Evolutionary conservation across 1,140 invertebrate genomes (phyloP).

Genomic region (Galleria mellonella): DNA sequence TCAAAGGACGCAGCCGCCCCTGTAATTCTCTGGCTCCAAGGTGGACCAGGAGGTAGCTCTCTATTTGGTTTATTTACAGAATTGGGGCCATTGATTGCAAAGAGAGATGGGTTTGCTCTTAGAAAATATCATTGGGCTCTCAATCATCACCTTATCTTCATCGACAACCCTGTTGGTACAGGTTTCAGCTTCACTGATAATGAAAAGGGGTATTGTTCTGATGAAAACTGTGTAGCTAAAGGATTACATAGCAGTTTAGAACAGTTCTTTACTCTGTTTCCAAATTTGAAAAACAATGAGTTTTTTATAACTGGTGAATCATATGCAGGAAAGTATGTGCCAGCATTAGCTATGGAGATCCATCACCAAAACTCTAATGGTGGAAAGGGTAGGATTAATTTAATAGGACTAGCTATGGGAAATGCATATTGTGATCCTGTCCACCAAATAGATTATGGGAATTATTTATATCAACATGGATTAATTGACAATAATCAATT

Average conservation of each 20-base stretch:
- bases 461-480: slow-evolving; percentile 79
- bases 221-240: slow-evolving; percentile 77
- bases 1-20: slow-evolving; percentile 70
- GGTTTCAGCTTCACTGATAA: slow-evolving; percentile 83
- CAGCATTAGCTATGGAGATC: slow-evolving; percentile 83
- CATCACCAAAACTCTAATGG: slow-evolving; percentile 76
- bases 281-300: slow-evolving; percentile 78
- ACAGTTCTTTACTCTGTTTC: slow-evolving; percentile 84
- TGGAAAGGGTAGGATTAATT: slow-evolving; percentile 76
- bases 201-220: slow-evolving; percentile 75
- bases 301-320: slow-evolving; percentile 90
- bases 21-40: slow-evolving; percentile 84
- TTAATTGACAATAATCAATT: slow-evolving; percentile 75
- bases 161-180: slow-evolving; percentile 90
- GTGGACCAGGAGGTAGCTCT: slow-evolving; percentile 81
- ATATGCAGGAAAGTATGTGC: slow-evolving; percentile 90
- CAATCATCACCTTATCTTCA: slow-evolving; percentile 83
- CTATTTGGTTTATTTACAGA: slow-evolving; percentile 74
- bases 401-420: slow-evolving; percentile 79
- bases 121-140: slow-evolving; percentile 82
- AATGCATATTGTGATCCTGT: slow-evolving; percentile 81
- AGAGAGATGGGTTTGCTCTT: slow-evolving; percentile 41
- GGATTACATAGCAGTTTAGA: slow-evolving; percentile 77
- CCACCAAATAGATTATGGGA: slow-evolving; percentile 78
- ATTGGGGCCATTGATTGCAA: slow-evolving; percentile 67